phyloP scores from a whole-genome alignment of 1,140 invertebrate species.

The Pseudomyrmex dendroicus region DNA sequence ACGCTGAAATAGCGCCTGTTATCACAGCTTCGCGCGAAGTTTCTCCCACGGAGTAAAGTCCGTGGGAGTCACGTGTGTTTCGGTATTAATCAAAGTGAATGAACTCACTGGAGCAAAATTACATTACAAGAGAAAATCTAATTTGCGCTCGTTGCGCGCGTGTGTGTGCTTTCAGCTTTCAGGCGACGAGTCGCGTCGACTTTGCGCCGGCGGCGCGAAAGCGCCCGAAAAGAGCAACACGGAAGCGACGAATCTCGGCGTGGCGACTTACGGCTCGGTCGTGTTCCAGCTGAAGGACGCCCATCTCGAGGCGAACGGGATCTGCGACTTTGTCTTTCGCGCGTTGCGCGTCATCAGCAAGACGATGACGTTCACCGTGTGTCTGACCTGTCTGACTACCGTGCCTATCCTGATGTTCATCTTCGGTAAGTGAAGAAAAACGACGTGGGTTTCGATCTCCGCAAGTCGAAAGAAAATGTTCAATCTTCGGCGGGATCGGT shows the following conservation, averaged over 20 bases:
- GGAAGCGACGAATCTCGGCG: constrained; percentile 84
- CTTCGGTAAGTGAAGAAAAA: constrained; percentile 87
- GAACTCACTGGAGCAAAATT: constrained; percentile 16
- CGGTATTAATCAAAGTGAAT: constrained; percentile 39
- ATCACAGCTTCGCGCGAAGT: neutral
- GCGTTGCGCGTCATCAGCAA: constrained; percentile 91
- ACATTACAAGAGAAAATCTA: constrained; percentile 41
- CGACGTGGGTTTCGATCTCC: neutral
- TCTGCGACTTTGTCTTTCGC: constrained; percentile 91
- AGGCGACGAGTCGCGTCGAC: constrained; percentile 89
- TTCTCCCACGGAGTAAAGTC: neutral
- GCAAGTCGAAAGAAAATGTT: neutral
- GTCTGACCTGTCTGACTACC: constrained; percentile 88
- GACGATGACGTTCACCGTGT: constrained; percentile 89
- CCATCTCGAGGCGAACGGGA: constrained; percentile 91
- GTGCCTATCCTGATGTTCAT: constrained; percentile 90
- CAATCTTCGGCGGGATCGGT: neutral
- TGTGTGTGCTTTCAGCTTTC: constrained; percentile 86
- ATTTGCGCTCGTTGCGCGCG: constrained; percentile 2
- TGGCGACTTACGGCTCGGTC: constrained; percentile 91
- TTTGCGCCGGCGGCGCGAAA: constrained; percentile 87
- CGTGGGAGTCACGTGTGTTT: neutral
- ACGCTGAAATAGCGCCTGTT: neutral
- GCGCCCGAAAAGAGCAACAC: constrained; percentile 79
- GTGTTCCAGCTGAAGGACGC: constrained; percentile 93